A percentile compares a stretch with the other conserved stretches of the same genome.
Conservation (phyloP, 2,797 vertebrate genomes). For the Taeniopygia guttata region DNA sequence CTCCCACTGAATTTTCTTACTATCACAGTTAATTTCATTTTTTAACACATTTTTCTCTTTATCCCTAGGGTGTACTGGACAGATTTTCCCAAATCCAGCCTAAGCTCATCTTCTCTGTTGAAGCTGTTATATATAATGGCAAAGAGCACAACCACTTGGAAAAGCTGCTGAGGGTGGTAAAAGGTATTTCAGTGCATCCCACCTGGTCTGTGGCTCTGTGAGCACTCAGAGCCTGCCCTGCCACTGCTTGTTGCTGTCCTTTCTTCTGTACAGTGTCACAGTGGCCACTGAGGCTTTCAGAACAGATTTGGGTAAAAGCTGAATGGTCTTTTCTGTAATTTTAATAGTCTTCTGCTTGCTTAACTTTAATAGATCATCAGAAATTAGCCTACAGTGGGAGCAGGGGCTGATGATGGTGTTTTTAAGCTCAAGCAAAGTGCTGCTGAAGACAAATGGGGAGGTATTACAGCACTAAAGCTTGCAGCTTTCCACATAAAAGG, state of each 20-base stretch:
- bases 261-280: neutral
- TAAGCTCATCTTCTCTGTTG: conserved; percentile 92
- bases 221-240: neutral
- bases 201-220: neutral
- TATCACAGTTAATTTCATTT: neutral
- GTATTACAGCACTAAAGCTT: neutral
- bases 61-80: conserved; percentile 89
- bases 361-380: neutral
- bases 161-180: conserved; percentile 90
- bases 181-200: conserved; percentile 76
- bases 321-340: neutral
- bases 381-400: neutral
- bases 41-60: neutral
- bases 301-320: neutral
- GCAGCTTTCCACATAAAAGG: neutral
- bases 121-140: conserved; percentile 92
- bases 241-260: neutral
- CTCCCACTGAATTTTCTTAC: neutral
- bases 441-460: neutral
- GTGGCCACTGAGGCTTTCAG: neutral
- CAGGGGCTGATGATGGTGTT: neutral
- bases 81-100: conserved; percentile 97
- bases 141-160: conserved; percentile 91
- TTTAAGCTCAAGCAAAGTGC: neutral
- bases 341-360: neutral